phyloP scores from a whole-genome alignment of 2,888 invertebrate species.

The Hydriomena furcata region DNA sequence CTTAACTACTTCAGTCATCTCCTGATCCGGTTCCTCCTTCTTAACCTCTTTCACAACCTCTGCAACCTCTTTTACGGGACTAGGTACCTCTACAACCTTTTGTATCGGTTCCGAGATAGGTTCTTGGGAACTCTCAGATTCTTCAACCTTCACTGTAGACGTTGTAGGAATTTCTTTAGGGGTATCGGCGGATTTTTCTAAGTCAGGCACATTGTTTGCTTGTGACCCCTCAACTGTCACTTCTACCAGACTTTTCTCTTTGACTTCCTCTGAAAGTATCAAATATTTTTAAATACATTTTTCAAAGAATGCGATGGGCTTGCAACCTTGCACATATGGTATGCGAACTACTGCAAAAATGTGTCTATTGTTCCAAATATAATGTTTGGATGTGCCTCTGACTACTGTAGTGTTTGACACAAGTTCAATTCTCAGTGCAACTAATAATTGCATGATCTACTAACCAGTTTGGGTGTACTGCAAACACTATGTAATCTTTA shows the following conservation, averaged over 20 bases:
- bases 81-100: conserved; percentile 37
- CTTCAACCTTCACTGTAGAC: not conserved
- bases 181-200: conserved; percentile 31
- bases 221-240: conserved; percentile 26
- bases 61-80: conserved; percentile 44
- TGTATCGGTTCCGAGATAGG: not conserved
- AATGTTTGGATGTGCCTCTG: no score
- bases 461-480: no score
- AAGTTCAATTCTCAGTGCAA: no score
- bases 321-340: no score
- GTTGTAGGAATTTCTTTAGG: conserved; percentile 31
- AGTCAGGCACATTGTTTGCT: conserved; percentile 13
- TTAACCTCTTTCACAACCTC: conserved; percentile 38
- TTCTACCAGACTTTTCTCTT: conserved; percentile 31
- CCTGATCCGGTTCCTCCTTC: conserved; percentile 48
- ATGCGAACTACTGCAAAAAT: no score
- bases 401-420: no score
- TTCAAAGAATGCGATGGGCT: no score
- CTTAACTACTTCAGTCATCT: conserved; percentile 57
- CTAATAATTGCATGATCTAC: no score
- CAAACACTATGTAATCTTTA: no score
- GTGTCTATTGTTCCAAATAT: no score
- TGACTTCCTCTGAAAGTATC: conserved; percentile 51
- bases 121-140: not conserved
- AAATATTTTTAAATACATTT: not conserved